Base-by-base conservation (phyloP, 2,888 invertebrate genomes). In the Caenorhabditis angaria region DNA sequence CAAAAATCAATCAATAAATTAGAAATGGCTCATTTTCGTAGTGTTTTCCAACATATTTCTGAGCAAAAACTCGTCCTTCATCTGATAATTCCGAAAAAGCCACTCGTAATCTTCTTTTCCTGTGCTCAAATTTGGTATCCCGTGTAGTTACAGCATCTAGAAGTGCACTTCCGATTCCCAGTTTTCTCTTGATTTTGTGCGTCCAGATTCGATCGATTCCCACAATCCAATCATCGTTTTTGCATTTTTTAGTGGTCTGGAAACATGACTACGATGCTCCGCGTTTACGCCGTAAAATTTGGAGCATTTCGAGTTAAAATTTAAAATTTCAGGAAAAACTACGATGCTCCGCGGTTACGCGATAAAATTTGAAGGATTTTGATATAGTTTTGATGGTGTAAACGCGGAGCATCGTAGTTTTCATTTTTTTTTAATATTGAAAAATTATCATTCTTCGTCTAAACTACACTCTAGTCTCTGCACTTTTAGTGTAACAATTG, bases 151-250 rank as follows among this genome's bases (percentile, higher is more conserved):
- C 66, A 0, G 66, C 60, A 50, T 71, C 71, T 18, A 71, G 41
- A n/a, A 71, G 53, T 8, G 56, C 20, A 20, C 14, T 22, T 0
- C 66, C 71, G 14, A 66, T 48, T 22, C 56, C 47, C 1, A 22
- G 41, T 8, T 20, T 53, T 8, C 71, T 54, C 12, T 27, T 24
- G 1, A 10, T 48, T n/a, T 61, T 53, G 32, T 60, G 51, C n/a
- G 60, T 63, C 66, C 66, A 71, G 4, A 71, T 60, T 6, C 71
- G 63, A 63, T 71, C 71, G 5, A 71, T 63, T 1, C 66, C 71
- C 4, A 66, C 66, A 1, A 71, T 71, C 71, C 71, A 71, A 57
- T 71, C 71, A 22, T 63, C 48, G 8, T 35, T 58, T 0, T 28
- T 6, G 10, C 10, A n/a, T 25, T 50, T 18, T 32, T 25, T 35